Evolutionary conservation across 2,797 vertebrate genomes (phyloP).

Genomic region (Ctenochaetus hawaiiensis): DNA sequence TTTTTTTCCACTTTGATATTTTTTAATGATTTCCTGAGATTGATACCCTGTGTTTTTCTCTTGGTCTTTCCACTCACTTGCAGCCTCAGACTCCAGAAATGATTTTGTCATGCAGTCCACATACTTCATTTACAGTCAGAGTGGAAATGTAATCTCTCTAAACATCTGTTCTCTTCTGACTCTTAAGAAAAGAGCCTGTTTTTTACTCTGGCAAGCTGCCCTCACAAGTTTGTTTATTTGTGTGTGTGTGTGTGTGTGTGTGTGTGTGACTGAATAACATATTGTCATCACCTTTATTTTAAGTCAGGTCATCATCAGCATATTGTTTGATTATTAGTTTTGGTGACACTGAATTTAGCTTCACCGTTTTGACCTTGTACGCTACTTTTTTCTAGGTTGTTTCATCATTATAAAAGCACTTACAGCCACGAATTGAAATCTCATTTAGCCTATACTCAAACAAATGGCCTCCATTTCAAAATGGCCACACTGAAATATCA

Average conservation of each 20-base stretch:
- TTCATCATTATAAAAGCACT: background rate
- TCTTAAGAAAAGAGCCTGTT: constrained; percentile 85
- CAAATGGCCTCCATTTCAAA: background rate
- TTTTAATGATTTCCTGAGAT: constrained; percentile 4
- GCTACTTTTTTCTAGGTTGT: background rate
- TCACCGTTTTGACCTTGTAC: background rate
- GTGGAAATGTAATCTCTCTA: constrained; percentile 90
- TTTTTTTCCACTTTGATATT: background rate
- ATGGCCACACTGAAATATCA: too few relatives aligned
- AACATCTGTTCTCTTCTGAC: constrained; percentile 93
- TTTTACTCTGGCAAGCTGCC: constrained; percentile 16
- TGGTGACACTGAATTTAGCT: background rate
- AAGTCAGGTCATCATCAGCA: background rate
- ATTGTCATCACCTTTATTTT: background rate
- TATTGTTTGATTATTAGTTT: constrained; percentile 10
- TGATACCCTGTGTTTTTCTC: background rate
- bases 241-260: too few relatives aligned
- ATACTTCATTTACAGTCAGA: constrained; percentile 91
- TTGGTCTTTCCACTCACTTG: background rate
- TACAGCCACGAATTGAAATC: background rate
- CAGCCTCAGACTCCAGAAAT: constrained; percentile 54
- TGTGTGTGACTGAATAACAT: constrained; percentile 9
- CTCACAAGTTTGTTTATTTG: background rate
- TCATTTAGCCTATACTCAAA: background rate
- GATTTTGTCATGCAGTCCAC: constrained; percentile 88